phyloP scores from a whole-genome alignment of 2,888 invertebrate species.

The Cryptophagus acutangulus region DNA sequence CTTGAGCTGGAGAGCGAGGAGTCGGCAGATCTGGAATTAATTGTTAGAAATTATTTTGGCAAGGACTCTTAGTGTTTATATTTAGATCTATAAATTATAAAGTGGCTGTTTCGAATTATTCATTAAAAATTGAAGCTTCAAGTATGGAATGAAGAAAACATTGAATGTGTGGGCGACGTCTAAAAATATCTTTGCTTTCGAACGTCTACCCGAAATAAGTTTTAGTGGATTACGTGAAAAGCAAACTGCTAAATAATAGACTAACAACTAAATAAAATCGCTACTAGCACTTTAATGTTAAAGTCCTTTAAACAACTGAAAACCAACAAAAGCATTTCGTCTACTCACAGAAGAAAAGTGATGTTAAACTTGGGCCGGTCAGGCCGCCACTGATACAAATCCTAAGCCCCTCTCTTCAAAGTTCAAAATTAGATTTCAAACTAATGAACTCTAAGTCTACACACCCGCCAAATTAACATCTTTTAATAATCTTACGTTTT shows the following conservation, averaged over 20 bases:
- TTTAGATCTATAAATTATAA: too few relatives aligned
- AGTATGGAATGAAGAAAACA: slow-evolving; percentile 13
- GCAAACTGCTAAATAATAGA: too few relatives aligned
- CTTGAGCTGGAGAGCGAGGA: slow-evolving; percentile 5
- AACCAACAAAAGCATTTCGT: slow-evolving; percentile 9
- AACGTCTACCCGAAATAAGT: too few relatives aligned
- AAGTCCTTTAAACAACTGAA: too few relatives aligned
- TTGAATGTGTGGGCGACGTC: slow-evolving; percentile 22
- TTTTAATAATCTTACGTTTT: slow-evolving; percentile 31
- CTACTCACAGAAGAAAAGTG: slow-evolving; percentile 36
- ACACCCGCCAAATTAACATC: too few relatives aligned
- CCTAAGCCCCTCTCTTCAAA: slow-evolving; percentile 38
- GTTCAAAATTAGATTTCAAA: slow-evolving; percentile 37
- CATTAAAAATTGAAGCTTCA: neutral
- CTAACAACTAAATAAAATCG: too few relatives aligned
- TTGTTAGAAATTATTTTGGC: neutral
- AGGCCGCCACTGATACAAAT: slow-evolving; percentile 40
- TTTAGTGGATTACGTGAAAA: too few relatives aligned
- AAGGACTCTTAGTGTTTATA: too few relatives aligned
- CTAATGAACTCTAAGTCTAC: slow-evolving; percentile 32
- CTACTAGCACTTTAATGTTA: too few relatives aligned
- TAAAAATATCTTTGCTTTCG: slow-evolving; percentile 17
- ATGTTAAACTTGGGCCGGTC: slow-evolving; percentile 43
- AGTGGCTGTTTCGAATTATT: too few relatives aligned
- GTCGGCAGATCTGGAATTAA: slow-evolving; percentile 4